Evolutionary conservation across 2,888 invertebrate genomes (phyloP).

Genomic region (Pecten maximus): DNA sequence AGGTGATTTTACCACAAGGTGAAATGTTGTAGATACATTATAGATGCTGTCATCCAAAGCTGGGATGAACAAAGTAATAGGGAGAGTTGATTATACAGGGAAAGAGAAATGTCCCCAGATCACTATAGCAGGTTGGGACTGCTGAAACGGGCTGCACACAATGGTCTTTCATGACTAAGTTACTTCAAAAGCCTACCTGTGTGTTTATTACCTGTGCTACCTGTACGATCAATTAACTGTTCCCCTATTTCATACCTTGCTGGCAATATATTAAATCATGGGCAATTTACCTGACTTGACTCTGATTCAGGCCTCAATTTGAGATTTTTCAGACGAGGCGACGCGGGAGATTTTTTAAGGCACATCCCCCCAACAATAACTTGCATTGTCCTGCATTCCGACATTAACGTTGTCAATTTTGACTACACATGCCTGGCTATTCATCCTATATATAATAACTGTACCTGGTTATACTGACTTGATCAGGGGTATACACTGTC

Average conservation of each 20-base stretch:
- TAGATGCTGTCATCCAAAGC: not conserved
- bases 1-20: conserved; percentile 16
- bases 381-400: conserved; percentile 27
- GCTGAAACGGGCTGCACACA: conserved; percentile 30
- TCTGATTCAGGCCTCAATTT: conserved; percentile 9
- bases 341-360: conserved; percentile 27
- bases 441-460: not conserved
- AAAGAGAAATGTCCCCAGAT: not conserved
- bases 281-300: conserved; percentile 22
- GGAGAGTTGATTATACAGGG: not conserved
- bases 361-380: conserved; percentile 13
- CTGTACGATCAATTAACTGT: conserved; percentile 29
- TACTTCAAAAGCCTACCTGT: conserved; percentile 35
- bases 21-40: not conserved
- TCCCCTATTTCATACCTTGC: conserved; percentile 35
- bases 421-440: not conserved
- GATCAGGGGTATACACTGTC: not conserved
- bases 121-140: not conserved
- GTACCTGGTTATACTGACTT: not conserved
- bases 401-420: conserved; percentile 20
- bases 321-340: conserved; percentile 28
- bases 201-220: conserved; percentile 28
- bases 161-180: conserved; percentile 26
- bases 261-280: conserved; percentile 33
- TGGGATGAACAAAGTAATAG: conserved; percentile 3